Evolutionary conservation across 1,140 invertebrate genomes (phyloP), one percentile per base, ranked within the genome.

Genomic region (Parasteatoda tepidariorum): DNA sequence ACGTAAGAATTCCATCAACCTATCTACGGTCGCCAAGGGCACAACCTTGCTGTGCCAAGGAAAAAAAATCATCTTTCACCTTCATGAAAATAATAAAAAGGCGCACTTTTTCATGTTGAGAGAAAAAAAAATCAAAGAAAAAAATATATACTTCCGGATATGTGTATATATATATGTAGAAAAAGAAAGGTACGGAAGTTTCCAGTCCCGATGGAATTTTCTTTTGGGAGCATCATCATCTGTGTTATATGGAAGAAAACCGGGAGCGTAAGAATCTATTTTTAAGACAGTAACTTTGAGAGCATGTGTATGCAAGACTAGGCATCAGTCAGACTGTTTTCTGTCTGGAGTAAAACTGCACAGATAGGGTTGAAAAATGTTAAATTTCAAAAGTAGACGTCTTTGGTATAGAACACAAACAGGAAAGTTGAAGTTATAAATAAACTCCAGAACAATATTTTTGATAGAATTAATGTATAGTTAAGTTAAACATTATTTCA

Each of bases 111-210:
- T 22, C 6, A 31, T 57, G 18, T 26, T 15, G 48, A 34, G 15
- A 9, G 2, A 34, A 15, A 31, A 30, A 71, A 41, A 68, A 67
- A 18, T 28, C 33, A 31, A 34, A 75, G 62, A 75, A 75, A 75
- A 75, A 31, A 75, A 75, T 61, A 13, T 18, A 13, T 22, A 66
- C 59, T 75, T 75, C 71, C 73, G 73, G 57, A 75, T 62, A 55
- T 26, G 18, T n/a, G n/a, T n/a, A 48, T 13, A 48, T 48, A 48
- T 48, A 48, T 48, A 48, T 2, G 38, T 48, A n/a, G 31, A 22
- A 30, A 55, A 33, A 26, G 22, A 6, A 31, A 22, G 54, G 28
- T 2, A 26, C 33, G 66, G 41, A 62, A 38, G 73, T n/a, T 48
- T 48, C 38, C 9, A 9, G 38, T 48, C 38, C 38, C 38, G 4